Base-by-base conservation (phyloP, 1,140 invertebrate species). In the Drosophila ohnishii region DNA sequence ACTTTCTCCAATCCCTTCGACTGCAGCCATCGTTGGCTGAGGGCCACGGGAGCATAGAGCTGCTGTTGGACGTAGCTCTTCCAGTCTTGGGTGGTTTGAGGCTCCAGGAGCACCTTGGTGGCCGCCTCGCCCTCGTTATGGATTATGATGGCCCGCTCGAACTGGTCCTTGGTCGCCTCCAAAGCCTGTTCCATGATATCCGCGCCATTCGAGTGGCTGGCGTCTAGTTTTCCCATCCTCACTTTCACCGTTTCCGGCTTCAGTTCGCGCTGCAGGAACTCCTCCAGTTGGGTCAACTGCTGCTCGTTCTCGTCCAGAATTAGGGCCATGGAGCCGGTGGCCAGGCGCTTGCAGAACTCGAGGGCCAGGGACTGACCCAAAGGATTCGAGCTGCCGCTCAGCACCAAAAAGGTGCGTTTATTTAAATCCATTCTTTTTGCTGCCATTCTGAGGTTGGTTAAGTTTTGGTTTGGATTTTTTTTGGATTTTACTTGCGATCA, bases 111-210 rank as follows among this genome's bases (percentile, higher is more conserved):
- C 93, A 71, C 91, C 90, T 80, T 95, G 19, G 86, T 90, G 13
- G 97, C 97, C n/a, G 97, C 81, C 9, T 95, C 95, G 0, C 96
- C 98, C 19, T 96, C 97, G 94, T 99, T 99, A 87, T 99, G 97
- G 66, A 99, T 93, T 9, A 99, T 93, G 2, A 98, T 90, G 14
- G 93, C 93, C 69, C 94, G 93, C 58, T 95, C 93, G 87, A 96
- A 97, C 5, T 14, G 19, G 2, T 14, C 8, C 0, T 34, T 2
- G 22, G 16, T 4, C 14, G 56, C 62, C 6, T 39, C 9, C 42
- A 87, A 13, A 2, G 60, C 30, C 51, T 81, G 45, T 11, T 79
- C 75, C 56, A 91, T 55, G 14, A 73, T 45, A 14, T 65, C 55
- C 0, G 28, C 56, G 0, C 57, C 75, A 62, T 86, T 78, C n/a